Percentiles rank a stretch among this genome's conserved stretches.
Conservation (phyloP, 2,113 vertebrate genomes). For the Antechinus stuartii region DNA sequence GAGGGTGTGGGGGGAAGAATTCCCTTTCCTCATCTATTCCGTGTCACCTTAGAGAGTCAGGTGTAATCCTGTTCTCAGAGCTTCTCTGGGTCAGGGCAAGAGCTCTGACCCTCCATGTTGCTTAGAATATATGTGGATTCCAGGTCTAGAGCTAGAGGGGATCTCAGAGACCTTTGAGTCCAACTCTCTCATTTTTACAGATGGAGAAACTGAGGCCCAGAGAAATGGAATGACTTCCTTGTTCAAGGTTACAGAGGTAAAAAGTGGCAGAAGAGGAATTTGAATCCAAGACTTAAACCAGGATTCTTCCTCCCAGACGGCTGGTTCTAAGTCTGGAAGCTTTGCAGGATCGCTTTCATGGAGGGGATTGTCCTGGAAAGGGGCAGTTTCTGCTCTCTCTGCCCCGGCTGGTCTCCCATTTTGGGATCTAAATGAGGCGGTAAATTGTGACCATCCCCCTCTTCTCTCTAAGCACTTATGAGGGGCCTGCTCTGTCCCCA, state of each 20-base stretch:
- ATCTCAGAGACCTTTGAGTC: not conserved
- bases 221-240: not conserved
- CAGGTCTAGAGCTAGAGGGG: not conserved
- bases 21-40: not conserved
- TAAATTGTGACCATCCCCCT: not conserved
- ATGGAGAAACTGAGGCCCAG: not conserved
- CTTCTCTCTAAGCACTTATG: not conserved
- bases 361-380: not conserved
- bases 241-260: not conserved
- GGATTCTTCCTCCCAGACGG: not conserved
- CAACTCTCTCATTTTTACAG: not conserved
- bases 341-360: not conserved
- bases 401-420: not conserved
- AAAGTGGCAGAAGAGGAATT: not conserved
- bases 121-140: not conserved
- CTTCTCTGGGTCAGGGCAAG: not conserved
- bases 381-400: not conserved
- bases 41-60: not conserved
- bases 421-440: not conserved
- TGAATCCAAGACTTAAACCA: not conserved
- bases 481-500: not conserved
- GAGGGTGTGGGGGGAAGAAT: not conserved
- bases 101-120: not conserved
- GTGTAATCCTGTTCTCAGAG: not conserved
- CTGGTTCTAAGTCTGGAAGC: not conserved